These are phyloP conservation scores for Phylloscopus collybita DNA, from an alignment of 2,797 vertebrate species.

Conservation along the genomic window DNA sequence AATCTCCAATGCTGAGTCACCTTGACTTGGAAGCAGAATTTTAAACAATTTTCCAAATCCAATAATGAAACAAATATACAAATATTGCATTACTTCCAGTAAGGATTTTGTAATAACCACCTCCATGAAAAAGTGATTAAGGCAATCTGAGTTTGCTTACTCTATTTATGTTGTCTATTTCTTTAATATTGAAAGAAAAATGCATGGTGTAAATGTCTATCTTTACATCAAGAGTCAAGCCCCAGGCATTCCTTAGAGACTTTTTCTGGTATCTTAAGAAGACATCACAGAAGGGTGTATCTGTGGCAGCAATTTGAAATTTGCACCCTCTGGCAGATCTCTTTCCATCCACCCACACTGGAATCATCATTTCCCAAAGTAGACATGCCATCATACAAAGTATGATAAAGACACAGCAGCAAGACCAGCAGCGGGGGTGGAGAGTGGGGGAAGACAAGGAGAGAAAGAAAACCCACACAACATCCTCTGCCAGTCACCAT, in stretches of 20 bases:
- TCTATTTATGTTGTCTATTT: not conserved
- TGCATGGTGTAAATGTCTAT: not conserved
- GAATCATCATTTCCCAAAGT: constrained; percentile 57
- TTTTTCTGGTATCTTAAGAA: constrained; percentile 60
- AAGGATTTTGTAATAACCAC: not conserved
- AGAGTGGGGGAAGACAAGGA: not conserved
- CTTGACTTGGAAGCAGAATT: not conserved
- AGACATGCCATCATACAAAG: not conserved
- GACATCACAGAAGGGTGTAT: constrained; percentile 56
- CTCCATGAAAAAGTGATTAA: constrained; percentile 12
- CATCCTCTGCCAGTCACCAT: constrained; percentile 3
- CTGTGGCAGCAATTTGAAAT: constrained; percentile 55
- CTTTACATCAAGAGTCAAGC: constrained; percentile 17
- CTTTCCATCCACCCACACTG: constrained; percentile 52
- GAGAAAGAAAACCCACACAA: not conserved
- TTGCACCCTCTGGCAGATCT: constrained; percentile 54
- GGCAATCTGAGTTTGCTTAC: constrained; percentile 34
- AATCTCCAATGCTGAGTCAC: not conserved
- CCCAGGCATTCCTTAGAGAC: constrained; percentile 51
- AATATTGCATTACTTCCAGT: not conserved
- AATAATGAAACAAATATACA: not conserved
- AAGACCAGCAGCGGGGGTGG: not conserved
- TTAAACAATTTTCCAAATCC: not conserved
- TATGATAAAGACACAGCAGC: constrained; percentile 1
- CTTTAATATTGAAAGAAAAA: constrained; percentile 29